A percentile compares a stretch with the other conserved stretches of the same genome.
phyloP scores from a whole-genome alignment of 2,113 vertebrate species.

The Struthio camelus region DNA sequence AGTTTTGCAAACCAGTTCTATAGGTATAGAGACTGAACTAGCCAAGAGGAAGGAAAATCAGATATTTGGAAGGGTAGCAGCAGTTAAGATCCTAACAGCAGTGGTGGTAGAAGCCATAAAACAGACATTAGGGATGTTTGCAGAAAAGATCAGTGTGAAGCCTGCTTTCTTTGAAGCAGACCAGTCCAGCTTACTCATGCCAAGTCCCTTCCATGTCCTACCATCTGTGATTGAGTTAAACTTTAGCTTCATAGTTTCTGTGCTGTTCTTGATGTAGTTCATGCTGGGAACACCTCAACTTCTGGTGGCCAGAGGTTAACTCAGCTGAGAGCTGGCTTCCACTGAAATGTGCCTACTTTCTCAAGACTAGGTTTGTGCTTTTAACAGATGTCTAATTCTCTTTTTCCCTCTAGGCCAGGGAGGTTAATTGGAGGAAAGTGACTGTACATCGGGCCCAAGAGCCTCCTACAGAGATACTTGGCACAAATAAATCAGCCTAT shows the following conservation, averaged over 20 bases:
- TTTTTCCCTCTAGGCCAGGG: constrained; percentile 48
- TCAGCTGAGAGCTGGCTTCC: constrained; percentile 41
- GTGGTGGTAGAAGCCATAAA: neutral
- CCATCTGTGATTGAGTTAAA: neutral
- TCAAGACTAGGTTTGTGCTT: constrained; percentile 48
- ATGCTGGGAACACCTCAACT: constrained; percentile 25
- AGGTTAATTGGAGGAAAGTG: constrained; percentile 69
- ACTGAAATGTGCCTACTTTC: constrained; percentile 48
- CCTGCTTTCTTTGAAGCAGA: neutral
- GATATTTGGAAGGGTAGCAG: neutral
- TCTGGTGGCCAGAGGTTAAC: constrained; percentile 50
- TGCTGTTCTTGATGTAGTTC: neutral
- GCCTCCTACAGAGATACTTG: constrained; percentile 57
- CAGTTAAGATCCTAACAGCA: neutral
- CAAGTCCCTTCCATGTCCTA: neutral
- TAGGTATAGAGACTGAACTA: neutral
- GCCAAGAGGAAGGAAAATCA: neutral
- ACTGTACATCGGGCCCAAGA: constrained; percentile 58
- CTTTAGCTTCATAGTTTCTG: neutral
- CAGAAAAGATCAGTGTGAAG: neutral
- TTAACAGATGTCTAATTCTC: constrained; percentile 70
- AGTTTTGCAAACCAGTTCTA: neutral
- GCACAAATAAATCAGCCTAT: constrained; percentile 63
- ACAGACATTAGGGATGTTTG: neutral
- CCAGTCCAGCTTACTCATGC: neutral